phyloP scores from a whole-genome alignment of 1,140 invertebrate species.

The Heliconius congener region DNA sequence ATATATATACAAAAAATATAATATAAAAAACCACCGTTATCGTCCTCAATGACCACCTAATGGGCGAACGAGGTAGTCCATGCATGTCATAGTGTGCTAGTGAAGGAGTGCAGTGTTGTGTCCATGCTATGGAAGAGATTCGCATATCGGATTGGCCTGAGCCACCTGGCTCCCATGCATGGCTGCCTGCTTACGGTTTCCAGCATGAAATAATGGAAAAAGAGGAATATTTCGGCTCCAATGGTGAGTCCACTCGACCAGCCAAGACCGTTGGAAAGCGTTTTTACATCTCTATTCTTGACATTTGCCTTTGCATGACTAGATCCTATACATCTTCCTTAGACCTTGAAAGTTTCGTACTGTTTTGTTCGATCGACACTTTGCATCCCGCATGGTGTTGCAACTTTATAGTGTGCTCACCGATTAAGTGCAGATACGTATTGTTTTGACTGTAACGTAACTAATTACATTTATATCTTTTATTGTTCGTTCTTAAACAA shows the following conservation, averaged over 20 bases:
- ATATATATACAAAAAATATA: neutral
- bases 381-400: slow-evolving; percentile 46
- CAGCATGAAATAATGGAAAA: slow-evolving; percentile 83
- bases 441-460: slow-evolving; percentile 45
- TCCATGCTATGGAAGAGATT: slow-evolving; percentile 83
- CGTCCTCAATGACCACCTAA: slow-evolving; percentile 76
- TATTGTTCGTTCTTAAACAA: slow-evolving; percentile 45
- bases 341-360: slow-evolving; percentile 27
- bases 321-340: slow-evolving; percentile 14
- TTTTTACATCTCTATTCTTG: slow-evolving; percentile 32
- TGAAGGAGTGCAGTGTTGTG: slow-evolving; percentile 75
- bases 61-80: slow-evolving; percentile 77
- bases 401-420: slow-evolving; percentile 42
- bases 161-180: slow-evolving; percentile 83
- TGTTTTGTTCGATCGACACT: slow-evolving; percentile 20
- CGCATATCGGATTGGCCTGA: slow-evolving; percentile 85
- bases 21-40: slow-evolving; percentile 66
- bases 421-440: slow-evolving; percentile 38
- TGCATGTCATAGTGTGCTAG: slow-evolving; percentile 72
- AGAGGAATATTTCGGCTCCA: slow-evolving; percentile 83
- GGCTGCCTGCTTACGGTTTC: slow-evolving; percentile 86
- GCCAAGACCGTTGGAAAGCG: slow-evolving; percentile 41
- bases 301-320: slow-evolving; percentile 23
- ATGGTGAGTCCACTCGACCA: slow-evolving; percentile 75
- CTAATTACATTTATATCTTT: slow-evolving; percentile 44